These are phyloP conservation scores for Eumeta japonica DNA, from an alignment of 1,140 invertebrate genomes.

Conservation along the genomic window DNA sequence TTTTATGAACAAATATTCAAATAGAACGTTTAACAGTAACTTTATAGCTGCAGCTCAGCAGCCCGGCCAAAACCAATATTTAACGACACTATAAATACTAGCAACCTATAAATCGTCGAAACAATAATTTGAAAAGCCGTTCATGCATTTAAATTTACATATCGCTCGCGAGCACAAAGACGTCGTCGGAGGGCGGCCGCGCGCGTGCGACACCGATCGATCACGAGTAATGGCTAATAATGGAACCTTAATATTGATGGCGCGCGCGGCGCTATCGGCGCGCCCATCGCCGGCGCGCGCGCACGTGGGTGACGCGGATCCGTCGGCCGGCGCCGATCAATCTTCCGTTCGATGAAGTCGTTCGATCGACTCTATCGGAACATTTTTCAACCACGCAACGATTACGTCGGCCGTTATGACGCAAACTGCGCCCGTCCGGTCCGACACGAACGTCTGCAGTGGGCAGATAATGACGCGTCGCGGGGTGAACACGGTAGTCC, in stretches of 20 bases:
- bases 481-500: too few relatives aligned
- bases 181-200: conserved; percentile 15
- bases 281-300: not conserved
- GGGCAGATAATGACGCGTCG: conserved; percentile 8
- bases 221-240: conserved; percentile 22
- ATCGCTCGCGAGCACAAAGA: too few relatives aligned
- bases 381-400: not conserved
- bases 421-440: too few relatives aligned
- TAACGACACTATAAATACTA: not conserved
- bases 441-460: too few relatives aligned
- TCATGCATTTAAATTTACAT: too few relatives aligned
- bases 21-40: too few relatives aligned
- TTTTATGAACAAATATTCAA: too few relatives aligned
- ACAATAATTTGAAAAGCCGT: too few relatives aligned
- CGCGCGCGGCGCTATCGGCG: not conserved
- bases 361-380: not conserved
- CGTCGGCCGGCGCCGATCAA: not conserved
- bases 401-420: too few relatives aligned
- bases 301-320: not conserved
- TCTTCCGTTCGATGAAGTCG: conserved; percentile 1
- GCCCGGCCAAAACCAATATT: not conserved
- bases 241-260: conserved; percentile 1
- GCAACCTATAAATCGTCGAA: too few relatives aligned
- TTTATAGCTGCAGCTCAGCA: too few relatives aligned
- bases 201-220: conserved; percentile 19